Conservation (phyloP, 1,140 invertebrate species). For the Homalodisca vitripennis region DNA sequence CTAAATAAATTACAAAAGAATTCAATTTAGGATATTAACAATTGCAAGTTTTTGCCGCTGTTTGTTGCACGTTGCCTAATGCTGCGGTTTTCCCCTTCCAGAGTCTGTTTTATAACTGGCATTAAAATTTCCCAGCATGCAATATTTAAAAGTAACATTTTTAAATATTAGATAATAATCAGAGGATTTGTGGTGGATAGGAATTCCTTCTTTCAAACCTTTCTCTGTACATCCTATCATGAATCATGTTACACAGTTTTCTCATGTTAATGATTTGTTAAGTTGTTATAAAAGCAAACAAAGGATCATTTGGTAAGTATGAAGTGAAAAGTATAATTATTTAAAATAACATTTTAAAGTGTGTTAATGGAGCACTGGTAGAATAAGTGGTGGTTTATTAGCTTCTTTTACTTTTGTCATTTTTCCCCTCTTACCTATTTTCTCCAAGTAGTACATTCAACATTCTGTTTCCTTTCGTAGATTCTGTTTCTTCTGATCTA, state of each 20-base stretch:
- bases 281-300: slow-evolving; percentile 11
- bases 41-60: too few relatives aligned
- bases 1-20: too few relatives aligned
- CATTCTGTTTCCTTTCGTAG: slow-evolving; percentile 30
- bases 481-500: slow-evolving; percentile 38
- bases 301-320: slow-evolving; percentile 7
- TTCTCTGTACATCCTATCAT: background rate
- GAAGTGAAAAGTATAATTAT: background rate
- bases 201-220: background rate
- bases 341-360: too few relatives aligned
- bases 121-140: slow-evolving; percentile 19
- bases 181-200: background rate
- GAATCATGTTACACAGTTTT: background rate
- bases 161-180: background rate
- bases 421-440: slow-evolving; percentile 32
- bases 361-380: slow-evolving; percentile 26
- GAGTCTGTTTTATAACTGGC: slow-evolving; percentile 15
- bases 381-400: slow-evolving; percentile 29
- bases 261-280: slow-evolving; percentile 3
- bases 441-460: slow-evolving; percentile 25
- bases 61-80: slow-evolving; percentile 26
- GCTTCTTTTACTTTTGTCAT: slow-evolving; percentile 31
- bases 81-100: slow-evolving; percentile 25
- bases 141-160: background rate
- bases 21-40: too few relatives aligned